phyloP scores from a whole-genome alignment of 2,797 vertebrate genomes.

The Muscicapa striata region DNA sequence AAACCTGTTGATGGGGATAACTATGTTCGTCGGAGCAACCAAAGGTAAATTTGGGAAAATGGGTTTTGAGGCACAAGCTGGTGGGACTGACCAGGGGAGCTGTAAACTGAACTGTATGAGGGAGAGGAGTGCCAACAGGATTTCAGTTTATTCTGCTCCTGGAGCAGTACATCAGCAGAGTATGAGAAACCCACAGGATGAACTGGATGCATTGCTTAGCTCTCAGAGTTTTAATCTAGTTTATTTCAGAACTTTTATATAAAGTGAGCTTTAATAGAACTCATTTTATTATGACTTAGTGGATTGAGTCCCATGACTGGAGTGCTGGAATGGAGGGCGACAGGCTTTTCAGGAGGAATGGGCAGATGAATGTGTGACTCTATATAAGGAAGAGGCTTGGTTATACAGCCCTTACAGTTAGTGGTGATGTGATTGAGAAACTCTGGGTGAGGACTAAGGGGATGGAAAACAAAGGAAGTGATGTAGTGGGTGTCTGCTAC shows the following conservation, averaged over 20 bases:
- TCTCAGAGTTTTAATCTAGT: neutral
- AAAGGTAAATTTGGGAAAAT: slow-evolving; percentile 82
- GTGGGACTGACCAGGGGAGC: neutral
- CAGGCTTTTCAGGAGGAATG: neutral
- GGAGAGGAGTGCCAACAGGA: neutral
- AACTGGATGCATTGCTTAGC: accelerated
- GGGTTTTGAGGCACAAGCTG: accelerated
- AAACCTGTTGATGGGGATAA: slow-evolving; percentile 98
- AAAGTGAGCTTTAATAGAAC: neutral
- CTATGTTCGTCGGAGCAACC: slow-evolving; percentile 97
- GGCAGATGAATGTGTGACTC: neutral
- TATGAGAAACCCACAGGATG: neutral
- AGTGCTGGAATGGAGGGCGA: neutral
- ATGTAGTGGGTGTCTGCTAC: neutral
- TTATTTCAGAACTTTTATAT: neutral
- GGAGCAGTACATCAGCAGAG: neutral
- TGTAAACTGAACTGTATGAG: neutral
- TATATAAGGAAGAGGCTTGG: neutral
- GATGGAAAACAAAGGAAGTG: neutral
- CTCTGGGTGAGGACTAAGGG: neutral
- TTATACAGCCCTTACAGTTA: neutral
- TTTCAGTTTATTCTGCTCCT: neutral
- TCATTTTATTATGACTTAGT: neutral
- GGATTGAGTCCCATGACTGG: neutral
- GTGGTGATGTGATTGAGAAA: neutral